These are phyloP conservation scores for Drosophila lini DNA, from an alignment of 1,140 invertebrate species.

Conservation along the genomic window DNA sequence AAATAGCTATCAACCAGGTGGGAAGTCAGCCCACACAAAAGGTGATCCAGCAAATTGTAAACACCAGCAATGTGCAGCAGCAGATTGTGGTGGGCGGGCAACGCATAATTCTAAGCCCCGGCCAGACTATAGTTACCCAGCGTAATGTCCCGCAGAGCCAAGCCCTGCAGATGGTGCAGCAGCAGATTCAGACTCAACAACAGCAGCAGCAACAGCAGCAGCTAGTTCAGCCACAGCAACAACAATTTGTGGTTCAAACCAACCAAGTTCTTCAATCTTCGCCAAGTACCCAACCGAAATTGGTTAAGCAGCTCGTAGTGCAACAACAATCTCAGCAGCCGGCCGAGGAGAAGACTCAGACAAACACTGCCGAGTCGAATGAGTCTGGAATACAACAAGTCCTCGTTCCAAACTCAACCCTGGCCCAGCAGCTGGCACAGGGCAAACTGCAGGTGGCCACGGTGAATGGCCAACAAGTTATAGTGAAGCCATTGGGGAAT, in stretches of 20 bases:
- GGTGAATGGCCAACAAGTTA: constrained; percentile 92
- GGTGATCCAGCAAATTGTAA: constrained; percentile 82
- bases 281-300: constrained; percentile 54
- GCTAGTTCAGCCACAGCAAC: constrained; percentile 71
- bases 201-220: constrained; percentile 60
- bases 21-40: constrained; percentile 72
- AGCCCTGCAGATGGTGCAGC: constrained; percentile 75
- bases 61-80: constrained; percentile 83
- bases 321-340: constrained; percentile 57
- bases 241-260: constrained; percentile 66
- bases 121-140: constrained; percentile 81
- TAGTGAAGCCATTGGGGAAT: constrained; percentile 90
- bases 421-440: constrained; percentile 90
- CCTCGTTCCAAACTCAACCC: constrained; percentile 89
- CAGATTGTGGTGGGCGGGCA: constrained; percentile 82
- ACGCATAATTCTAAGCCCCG: constrained; percentile 80
- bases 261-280: constrained; percentile 70
- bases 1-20: constrained; percentile 64
- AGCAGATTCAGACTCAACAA: constrained; percentile 80
- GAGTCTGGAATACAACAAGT: constrained; percentile 86
- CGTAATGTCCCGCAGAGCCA: constrained; percentile 75
- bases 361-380: constrained; percentile 38
- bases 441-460: constrained; percentile 93
- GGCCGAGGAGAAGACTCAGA: constrained; percentile 60
- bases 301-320: constrained; percentile 65